Percentiles rank a stretch among this genome's conserved stretches.
Conservation (phyloP, 1,140 invertebrate species). For the Drosophila tsacasi region DNA sequence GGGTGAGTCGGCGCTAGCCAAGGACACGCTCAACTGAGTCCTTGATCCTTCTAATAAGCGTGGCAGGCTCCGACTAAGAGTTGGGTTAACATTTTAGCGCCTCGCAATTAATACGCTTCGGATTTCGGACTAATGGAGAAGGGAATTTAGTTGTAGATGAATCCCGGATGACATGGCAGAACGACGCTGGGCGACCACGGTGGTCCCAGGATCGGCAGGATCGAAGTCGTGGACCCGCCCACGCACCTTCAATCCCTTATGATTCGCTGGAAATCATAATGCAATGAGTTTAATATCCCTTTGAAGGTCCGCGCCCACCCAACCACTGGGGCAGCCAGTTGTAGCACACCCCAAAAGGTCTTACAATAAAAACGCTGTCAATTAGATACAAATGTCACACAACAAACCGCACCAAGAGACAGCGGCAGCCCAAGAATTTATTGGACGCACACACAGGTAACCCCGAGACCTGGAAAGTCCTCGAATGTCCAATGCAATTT, state of each 20-base stretch:
- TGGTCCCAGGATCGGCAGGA: conserved; percentile 40
- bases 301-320: conserved; percentile 57
- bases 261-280: conserved; percentile 75
- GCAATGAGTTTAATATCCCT: conserved; percentile 44
- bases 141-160: conserved; percentile 67
- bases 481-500: conserved; percentile 70
- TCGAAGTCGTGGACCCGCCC: conserved; percentile 9
- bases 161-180: conserved; percentile 58
- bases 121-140: conserved; percentile 6
- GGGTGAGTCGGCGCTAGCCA: conserved; percentile 60
- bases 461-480: not conserved
- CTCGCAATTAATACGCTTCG: conserved; percentile 54
- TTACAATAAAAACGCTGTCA: conserved; percentile 77
- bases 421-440: conserved; percentile 64
- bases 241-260: conserved; percentile 55
- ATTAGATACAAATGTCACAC: conserved; percentile 85
- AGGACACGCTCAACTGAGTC: conserved; percentile 56
- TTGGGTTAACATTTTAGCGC: conserved; percentile 67
- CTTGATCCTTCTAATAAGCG: conserved; percentile 68
- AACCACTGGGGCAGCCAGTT: not conserved
- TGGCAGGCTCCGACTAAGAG: conserved; percentile 67
- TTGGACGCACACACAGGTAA: conserved; percentile 56
- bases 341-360: conserved; percentile 74
- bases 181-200: conserved; percentile 30
- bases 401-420: conserved; percentile 75